phyloP scores from a whole-genome alignment of 2,113 vertebrate species.

The Salvelinus sp. region DNA sequence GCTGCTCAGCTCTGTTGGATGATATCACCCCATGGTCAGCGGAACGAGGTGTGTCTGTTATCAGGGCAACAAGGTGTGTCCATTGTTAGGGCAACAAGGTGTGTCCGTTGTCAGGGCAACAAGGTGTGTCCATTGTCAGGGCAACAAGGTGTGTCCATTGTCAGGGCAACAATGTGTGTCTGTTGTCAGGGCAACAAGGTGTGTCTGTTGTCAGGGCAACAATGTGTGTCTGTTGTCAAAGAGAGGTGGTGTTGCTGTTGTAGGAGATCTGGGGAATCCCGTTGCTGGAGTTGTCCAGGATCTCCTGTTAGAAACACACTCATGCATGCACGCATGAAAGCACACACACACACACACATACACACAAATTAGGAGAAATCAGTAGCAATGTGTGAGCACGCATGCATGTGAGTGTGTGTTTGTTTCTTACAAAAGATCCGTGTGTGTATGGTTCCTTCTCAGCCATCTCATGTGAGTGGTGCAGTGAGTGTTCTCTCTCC shows the following conservation, averaged over 20 bases:
- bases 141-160: no score
- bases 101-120: no score
- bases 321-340: not conserved
- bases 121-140: no score
- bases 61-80: no score
- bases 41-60: no score
- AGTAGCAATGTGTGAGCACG: no score
- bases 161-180: no score
- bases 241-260: constrained; percentile 79
- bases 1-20: no score
- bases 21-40: no score
- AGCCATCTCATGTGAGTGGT: constrained; percentile 97
- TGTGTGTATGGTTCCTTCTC: constrained; percentile 77
- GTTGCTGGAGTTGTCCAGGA: constrained; percentile 91
- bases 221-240: constrained; percentile 42
- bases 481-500: constrained; percentile 95
- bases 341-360: not conserved
- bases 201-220: no score
- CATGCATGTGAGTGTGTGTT: not conserved
- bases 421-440: not conserved
- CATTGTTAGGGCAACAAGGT: no score
- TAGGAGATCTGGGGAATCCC: constrained; percentile 90
- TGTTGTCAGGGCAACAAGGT: no score
- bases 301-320: constrained; percentile 77
- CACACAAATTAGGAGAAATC: not conserved